Evolutionary conservation across 2,113 vertebrate genomes (phyloP).

Genomic region (Octodon degus): DNA sequence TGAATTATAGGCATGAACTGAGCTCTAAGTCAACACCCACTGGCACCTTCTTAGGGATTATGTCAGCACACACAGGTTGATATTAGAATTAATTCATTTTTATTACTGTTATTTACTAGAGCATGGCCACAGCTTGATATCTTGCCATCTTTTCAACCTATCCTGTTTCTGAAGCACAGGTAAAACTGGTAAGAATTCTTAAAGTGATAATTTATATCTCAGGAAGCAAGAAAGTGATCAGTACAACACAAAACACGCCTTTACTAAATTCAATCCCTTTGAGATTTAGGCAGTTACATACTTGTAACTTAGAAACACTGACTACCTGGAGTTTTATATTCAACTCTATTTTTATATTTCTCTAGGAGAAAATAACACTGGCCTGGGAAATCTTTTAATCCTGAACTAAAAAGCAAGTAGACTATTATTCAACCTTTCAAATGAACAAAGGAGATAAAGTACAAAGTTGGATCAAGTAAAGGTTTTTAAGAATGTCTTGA

Average conservation of each 20-base stretch:
- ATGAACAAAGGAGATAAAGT: slow-evolving; percentile 26
- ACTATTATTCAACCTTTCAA: slow-evolving; percentile 29
- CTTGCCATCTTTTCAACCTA: slow-evolving; percentile 74
- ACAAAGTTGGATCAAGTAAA: not conserved
- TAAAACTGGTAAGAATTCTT: slow-evolving; percentile 13
- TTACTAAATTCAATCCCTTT: not conserved
- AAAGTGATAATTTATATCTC: slow-evolving; percentile 12
- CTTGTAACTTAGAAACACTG: not conserved
- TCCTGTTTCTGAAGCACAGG: slow-evolving; percentile 58
- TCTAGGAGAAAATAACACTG: slow-evolving; percentile 25
- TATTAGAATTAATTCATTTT: not conserved
- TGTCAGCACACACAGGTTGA: not conserved
- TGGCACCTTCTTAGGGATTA: not conserved
- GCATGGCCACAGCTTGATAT: slow-evolving; percentile 61
- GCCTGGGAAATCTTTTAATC: not conserved
- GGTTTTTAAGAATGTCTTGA: not conserved
- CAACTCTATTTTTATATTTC: slow-evolving; percentile 14
- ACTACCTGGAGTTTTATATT: not conserved
- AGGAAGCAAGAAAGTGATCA: slow-evolving; percentile 38
- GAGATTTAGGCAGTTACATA: not conserved
- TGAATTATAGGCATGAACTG: not conserved
- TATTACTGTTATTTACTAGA: slow-evolving; percentile 1
- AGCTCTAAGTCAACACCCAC: not conserved
- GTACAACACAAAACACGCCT: not conserved
- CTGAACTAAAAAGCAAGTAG: not conserved